Percentiles rank a stretch among this genome's conserved stretches.
Evolutionary conservation across 2,113 vertebrate species (phyloP).

Genomic region (Eleginops maclovinus): DNA sequence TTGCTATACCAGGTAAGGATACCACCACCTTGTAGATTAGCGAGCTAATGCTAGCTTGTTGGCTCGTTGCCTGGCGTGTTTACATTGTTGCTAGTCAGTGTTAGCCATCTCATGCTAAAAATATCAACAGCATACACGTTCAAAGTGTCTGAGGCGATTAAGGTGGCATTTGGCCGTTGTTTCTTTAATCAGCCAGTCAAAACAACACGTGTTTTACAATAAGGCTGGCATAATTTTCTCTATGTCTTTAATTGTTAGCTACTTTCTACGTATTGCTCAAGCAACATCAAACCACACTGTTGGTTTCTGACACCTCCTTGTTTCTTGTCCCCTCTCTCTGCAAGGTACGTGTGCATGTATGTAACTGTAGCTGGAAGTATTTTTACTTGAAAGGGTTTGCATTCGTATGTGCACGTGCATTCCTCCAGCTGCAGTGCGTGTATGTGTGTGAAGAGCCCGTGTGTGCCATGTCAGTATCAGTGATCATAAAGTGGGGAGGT

Average conservation of each 20-base stretch:
- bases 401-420: conserved; percentile 19
- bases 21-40: not conserved
- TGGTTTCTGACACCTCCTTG: conserved; percentile 27
- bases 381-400: conserved; percentile 6
- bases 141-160: conserved; percentile 23
- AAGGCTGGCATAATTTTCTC: not conserved
- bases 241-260: conserved; percentile 10
- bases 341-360: conserved; percentile 40
- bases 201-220: not conserved
- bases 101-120: conserved; percentile 73
- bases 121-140: conserved; percentile 60
- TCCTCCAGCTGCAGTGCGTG: not conserved
- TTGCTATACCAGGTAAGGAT: conserved; percentile 46
- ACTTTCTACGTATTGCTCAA: conserved; percentile 12
- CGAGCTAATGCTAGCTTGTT: conserved; percentile 36
- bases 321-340: conserved; percentile 23
- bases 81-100: conserved; percentile 56
- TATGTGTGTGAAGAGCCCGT: conserved; percentile 52
- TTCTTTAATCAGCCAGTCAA: conserved; percentile 9
- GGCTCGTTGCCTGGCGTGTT: conserved; percentile 37
- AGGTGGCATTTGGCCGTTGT: conserved; percentile 11
- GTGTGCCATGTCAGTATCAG: conserved; percentile 92
- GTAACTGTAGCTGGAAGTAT: conserved; percentile 15
- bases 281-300: conserved; percentile 2
- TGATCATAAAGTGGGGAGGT: conserved; percentile 99